A percentile compares a stretch with the other conserved stretches of the same genome.
phyloP scores from a whole-genome alignment of 2,113 vertebrate species.

The Bucco capensis region DNA sequence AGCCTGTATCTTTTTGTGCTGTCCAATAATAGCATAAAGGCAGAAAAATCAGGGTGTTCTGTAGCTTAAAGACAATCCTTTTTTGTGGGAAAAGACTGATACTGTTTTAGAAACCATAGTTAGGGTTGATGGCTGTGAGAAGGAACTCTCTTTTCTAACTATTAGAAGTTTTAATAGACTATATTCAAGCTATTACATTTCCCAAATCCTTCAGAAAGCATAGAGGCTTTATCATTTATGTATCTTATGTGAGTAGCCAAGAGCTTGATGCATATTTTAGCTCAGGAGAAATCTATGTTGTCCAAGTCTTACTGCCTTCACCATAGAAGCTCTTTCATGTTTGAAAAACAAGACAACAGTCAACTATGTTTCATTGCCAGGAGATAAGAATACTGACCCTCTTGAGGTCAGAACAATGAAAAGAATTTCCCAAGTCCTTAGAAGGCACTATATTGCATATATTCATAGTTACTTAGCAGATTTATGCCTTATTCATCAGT shows the following conservation, averaged over 20 bases:
- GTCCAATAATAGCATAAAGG: not conserved
- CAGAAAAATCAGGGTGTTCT: not conserved
- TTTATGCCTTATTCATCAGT: constrained; percentile 42
- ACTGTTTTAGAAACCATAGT: not conserved
- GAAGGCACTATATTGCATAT: constrained; percentile 50
- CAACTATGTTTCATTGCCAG: constrained; percentile 31
- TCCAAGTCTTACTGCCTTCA: not conserved
- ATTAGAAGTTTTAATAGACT: not conserved
- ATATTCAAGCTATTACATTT: not conserved
- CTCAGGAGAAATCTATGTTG: not conserved
- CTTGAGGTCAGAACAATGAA: constrained; percentile 64
- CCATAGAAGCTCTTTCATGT: not conserved
- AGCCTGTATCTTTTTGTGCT: accelerated
- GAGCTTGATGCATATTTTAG: not conserved
- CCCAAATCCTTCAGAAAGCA: not conserved
- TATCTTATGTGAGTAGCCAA: not conserved
- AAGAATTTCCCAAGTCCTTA: constrained; percentile 65
- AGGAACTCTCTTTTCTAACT: not conserved
- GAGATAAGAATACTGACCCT: constrained; percentile 59
- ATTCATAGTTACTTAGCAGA: constrained; percentile 45
- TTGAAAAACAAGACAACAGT: not conserved
- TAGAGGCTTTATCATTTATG: not conserved
- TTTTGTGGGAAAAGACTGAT: not conserved
- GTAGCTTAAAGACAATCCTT: not conserved
- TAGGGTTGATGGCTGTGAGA: not conserved